Evolutionary conservation across 2,888 invertebrate species (phyloP).

Genomic region (Machimus rusticus): DNA sequence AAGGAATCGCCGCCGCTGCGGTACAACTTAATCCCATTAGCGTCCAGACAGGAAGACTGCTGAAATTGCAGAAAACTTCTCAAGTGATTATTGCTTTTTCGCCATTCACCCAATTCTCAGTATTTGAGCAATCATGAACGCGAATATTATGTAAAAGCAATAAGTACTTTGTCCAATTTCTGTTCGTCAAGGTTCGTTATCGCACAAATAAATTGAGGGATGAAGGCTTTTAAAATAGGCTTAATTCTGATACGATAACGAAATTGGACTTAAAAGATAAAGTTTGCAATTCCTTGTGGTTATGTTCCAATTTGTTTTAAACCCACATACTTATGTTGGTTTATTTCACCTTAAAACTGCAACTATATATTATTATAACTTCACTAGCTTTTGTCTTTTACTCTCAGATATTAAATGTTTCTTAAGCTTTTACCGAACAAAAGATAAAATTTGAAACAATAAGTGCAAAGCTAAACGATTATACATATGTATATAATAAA

Average conservation of each 20-base stretch:
- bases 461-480: no score
- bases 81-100: neutral
- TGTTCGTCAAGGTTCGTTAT: neutral
- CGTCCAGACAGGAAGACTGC: neutral
- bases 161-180: neutral
- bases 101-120: neutral
- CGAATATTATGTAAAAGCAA: neutral
- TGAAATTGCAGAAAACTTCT: conserved; percentile 13
- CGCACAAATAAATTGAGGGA: neutral
- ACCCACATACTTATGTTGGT: no score
- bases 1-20: neutral
- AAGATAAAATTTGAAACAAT: no score
- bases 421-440: no score
- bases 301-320: neutral
- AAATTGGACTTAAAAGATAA: neutral
- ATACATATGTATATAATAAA: no score
- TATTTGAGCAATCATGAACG: neutral
- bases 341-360: neutral
- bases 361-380: neutral
- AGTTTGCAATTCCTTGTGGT: neutral
- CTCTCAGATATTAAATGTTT: no score
- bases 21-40: conserved; percentile 38
- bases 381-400: no score
- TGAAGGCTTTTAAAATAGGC: neutral
- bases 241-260: neutral